These are phyloP conservation scores for Centrocercus urophasianus DNA, from an alignment of 2,113 vertebrate species.

Conservation along the genomic window DNA sequence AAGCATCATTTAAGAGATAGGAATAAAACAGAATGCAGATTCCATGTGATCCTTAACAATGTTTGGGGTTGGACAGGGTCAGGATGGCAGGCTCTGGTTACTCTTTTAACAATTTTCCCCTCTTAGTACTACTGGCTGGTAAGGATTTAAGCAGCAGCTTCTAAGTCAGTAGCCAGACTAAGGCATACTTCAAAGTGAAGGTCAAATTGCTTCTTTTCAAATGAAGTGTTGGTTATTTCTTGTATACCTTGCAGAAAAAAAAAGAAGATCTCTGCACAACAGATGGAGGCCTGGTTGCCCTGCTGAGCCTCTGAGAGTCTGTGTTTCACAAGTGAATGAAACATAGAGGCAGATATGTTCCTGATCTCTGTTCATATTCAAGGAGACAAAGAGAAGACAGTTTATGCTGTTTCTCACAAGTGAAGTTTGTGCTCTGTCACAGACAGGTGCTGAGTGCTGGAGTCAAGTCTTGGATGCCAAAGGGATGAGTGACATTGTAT, in stretches of 20 bases:
- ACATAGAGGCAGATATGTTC: neutral
- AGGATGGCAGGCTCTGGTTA: neutral
- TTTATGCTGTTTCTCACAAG: neutral
- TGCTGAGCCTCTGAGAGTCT: conserved; percentile 10
- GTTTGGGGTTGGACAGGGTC: neutral
- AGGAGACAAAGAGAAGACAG: neutral
- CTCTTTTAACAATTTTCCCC: neutral
- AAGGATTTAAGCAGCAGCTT: neutral
- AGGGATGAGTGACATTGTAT: neutral
- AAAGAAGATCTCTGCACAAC: neutral
- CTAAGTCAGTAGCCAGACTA: neutral
- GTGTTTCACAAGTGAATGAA: neutral
- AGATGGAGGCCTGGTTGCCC: conserved; percentile 44
- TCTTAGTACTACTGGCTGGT: neutral
- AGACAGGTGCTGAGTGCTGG: neutral
- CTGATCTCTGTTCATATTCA: neutral
- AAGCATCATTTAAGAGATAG: neutral
- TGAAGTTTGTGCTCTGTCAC: neutral
- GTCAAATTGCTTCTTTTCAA: conserved; percentile 1
- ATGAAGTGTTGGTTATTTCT: conserved; percentile 17
- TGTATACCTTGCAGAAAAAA: conserved; percentile 45
- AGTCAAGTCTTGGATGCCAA: neutral
- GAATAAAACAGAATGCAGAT: neutral
- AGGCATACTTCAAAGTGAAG: neutral
- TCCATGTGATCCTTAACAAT: neutral